phyloP scores from a whole-genome alignment of 1,140 invertebrate genomes.

The Chrysoperla carnea region DNA sequence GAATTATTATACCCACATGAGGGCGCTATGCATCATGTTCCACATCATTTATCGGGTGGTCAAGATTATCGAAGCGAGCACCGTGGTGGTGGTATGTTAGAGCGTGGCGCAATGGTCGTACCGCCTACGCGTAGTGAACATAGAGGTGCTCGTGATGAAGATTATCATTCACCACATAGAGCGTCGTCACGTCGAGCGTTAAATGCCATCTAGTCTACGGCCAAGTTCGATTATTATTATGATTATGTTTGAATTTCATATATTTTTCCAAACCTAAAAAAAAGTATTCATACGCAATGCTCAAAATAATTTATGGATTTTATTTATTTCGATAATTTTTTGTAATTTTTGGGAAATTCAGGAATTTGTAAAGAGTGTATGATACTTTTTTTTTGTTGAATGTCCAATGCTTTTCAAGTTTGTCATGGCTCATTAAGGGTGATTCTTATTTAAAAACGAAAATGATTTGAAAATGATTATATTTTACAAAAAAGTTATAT shows the following conservation, averaged over 20 bases:
- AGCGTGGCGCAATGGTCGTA: conserved; percentile 9
- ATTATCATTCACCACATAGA: conserved; percentile 27
- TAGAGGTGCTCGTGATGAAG: conserved; percentile 16
- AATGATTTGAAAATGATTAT: too few relatives aligned
- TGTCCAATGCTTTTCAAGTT: too few relatives aligned
- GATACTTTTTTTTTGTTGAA: too few relatives aligned
- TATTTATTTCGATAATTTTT: too few relatives aligned
- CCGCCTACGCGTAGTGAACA: conserved; percentile 11
- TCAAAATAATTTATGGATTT: too few relatives aligned
- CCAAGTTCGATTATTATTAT: neutral
- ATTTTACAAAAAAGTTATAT: too few relatives aligned
- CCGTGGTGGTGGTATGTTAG: conserved; percentile 8
- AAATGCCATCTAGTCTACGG: conserved; percentile 27
- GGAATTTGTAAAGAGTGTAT: too few relatives aligned
- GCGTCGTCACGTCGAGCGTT: conserved; percentile 27
- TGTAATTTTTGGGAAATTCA: too few relatives aligned
- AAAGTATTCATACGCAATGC: too few relatives aligned
- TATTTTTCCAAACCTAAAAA: too few relatives aligned
- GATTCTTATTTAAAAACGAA: too few relatives aligned
- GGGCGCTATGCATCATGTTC: conserved; percentile 12
- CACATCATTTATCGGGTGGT: conserved; percentile 9
- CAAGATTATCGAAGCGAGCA: conserved; percentile 14
- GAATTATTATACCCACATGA: conserved; percentile 9
- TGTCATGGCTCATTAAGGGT: too few relatives aligned
- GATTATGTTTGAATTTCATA: neutral